Evolutionary conservation across 2,113 vertebrate species (phyloP).

Genomic region (Jaculus jaculus): DNA sequence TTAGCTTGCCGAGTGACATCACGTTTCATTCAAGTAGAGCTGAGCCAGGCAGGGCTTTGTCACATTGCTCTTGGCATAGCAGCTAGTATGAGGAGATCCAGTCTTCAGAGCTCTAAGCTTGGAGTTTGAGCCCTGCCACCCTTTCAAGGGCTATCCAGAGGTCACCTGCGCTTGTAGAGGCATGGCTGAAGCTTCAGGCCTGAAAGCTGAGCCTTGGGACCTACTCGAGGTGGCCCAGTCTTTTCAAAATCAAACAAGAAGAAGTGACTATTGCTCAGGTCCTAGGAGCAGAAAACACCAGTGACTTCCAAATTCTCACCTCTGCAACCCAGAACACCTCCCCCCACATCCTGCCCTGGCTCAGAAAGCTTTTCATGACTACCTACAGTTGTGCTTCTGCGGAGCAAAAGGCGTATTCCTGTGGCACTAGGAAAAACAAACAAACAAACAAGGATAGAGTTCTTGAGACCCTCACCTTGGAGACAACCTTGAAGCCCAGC

Average conservation of each 20-base stretch:
- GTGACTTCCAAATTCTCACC: constrained; percentile 15
- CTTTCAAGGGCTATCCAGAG: neutral
- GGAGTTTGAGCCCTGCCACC: neutral
- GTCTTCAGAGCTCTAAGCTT: constrained; percentile 43
- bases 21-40: neutral
- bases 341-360: neutral
- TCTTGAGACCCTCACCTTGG: constrained; percentile 86
- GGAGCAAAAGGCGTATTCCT: neutral
- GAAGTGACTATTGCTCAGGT: constrained; percentile 91
- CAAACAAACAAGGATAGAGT: neutral
- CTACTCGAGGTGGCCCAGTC: constrained; percentile 71
- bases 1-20: constrained; percentile 1
- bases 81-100: neutral
- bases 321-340: neutral
- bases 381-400: neutral
- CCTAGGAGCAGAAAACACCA: constrained; percentile 82
- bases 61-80: neutral
- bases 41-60: neutral
- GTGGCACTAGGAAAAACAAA: neutral
- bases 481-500: constrained; percentile 90
- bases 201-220: constrained; percentile 75
- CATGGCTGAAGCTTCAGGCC: constrained; percentile 90
- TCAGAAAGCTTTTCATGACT: constrained; percentile 46
- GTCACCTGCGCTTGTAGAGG: constrained; percentile 93
- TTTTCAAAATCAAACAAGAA: constrained; percentile 92